Conservation (phyloP, 2,797 vertebrate genomes). For the Gymnoscopelus braueri region DNA sequence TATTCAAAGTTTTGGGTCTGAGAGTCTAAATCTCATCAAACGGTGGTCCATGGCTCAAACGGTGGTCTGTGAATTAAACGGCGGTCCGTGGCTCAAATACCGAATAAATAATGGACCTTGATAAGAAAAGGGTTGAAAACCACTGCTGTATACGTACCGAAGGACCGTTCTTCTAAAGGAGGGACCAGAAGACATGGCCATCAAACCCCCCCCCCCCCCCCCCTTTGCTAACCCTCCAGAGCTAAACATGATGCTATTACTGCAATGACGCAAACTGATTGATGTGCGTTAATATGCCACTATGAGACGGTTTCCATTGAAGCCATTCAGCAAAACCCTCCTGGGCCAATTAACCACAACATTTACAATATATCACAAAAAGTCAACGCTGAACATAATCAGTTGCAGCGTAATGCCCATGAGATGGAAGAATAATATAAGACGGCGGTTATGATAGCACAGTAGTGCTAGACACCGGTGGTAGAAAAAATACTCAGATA, state of each 20-base stretch:
- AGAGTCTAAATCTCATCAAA: no score
- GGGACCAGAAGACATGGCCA: background rate
- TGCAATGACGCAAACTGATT: slow-evolving; percentile 24
- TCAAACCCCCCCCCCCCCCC: background rate
- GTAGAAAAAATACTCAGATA: no score
- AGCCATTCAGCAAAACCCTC: slow-evolving; percentile 17
- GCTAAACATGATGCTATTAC: slow-evolving; percentile 3
- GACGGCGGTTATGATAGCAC: slow-evolving; percentile 12
- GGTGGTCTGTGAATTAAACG: no score
- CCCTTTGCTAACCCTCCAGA: background rate
- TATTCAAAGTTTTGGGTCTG: no score
- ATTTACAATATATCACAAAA: slow-evolving; percentile 11
- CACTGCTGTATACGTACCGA: background rate
- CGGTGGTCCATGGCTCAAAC: no score
- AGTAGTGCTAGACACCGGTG: no score
- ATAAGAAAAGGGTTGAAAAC: no score
- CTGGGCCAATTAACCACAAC: slow-evolving; percentile 36
- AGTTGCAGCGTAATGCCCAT: slow-evolving; percentile 31
- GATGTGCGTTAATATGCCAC: slow-evolving; percentile 24
- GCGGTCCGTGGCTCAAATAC: no score
- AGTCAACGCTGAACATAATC: slow-evolving; percentile 29
- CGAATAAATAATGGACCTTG: no score
- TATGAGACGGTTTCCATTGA: slow-evolving; percentile 15
- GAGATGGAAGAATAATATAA: slow-evolving; percentile 15
- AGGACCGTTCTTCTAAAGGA: background rate